phyloP scores from a whole-genome alignment of 1,140 invertebrate species.

The Battus philenor region DNA sequence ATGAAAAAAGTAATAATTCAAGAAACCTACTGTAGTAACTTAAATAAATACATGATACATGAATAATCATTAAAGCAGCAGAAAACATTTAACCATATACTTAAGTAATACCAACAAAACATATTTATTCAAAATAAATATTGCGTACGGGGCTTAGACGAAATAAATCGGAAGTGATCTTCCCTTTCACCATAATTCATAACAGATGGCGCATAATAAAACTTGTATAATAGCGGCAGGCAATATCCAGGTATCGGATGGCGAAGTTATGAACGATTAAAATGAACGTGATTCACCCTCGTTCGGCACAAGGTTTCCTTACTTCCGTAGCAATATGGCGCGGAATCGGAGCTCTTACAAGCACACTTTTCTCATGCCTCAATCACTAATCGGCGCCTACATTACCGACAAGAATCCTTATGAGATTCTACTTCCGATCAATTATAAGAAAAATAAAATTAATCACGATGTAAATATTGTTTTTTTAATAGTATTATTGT shows the following conservation, averaged over 20 bases:
- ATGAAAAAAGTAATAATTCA: too few relatives aligned
- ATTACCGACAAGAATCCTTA: constrained; percentile 41
- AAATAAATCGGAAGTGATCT: constrained; percentile 6
- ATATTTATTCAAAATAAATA: too few relatives aligned
- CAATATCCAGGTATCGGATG: constrained; percentile 19
- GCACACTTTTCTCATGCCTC: constrained; percentile 35
- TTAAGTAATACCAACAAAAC: too few relatives aligned
- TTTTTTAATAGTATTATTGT: too few relatives aligned
- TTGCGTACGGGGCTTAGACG: too few relatives aligned
- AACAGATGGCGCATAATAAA: constrained; percentile 53
- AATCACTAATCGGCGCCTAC: constrained; percentile 18
- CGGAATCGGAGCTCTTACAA: constrained; percentile 43
- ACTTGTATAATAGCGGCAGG: constrained; percentile 55
- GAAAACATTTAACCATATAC: too few relatives aligned
- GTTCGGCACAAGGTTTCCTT: constrained; percentile 29
- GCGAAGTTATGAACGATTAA: constrained; percentile 24
- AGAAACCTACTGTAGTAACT: too few relatives aligned
- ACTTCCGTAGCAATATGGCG: constrained; percentile 43
- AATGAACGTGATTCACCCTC: constrained; percentile 32
- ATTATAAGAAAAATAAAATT: not conserved
- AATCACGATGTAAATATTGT: not conserved
- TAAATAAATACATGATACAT: too few relatives aligned
- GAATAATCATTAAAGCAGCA: too few relatives aligned
- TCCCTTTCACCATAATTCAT: not conserved
- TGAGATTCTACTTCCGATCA: constrained; percentile 1